A percentile compares a stretch with the other conserved stretches of the same genome.
These are phyloP conservation scores for Valencia hispanica DNA, from an alignment of 2,797 vertebrate species.

Conservation along the genomic window DNA sequence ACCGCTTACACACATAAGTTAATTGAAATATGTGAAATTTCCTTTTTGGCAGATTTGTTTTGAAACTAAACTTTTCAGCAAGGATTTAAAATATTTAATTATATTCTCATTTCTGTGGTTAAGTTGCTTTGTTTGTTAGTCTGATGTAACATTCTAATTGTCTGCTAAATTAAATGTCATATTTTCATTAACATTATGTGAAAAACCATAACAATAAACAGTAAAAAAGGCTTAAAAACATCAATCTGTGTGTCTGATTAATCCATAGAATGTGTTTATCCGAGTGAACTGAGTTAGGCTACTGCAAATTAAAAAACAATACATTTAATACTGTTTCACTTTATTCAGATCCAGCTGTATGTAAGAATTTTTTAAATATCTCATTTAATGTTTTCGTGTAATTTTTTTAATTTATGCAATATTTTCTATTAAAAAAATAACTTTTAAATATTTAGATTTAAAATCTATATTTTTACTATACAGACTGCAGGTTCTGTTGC, in stretches of 20 bases:
- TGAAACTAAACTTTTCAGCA: not conserved
- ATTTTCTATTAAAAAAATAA: too few relatives aligned
- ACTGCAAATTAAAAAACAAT: too few relatives aligned
- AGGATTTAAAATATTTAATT: not conserved
- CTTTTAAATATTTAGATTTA: too few relatives aligned
- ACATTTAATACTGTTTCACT: too few relatives aligned
- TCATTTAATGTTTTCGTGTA: too few relatives aligned
- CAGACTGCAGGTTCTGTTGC: too few relatives aligned
- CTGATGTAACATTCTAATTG: not conserved
- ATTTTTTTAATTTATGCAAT: too few relatives aligned
- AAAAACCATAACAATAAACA: not conserved
- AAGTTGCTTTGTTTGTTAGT: not conserved
- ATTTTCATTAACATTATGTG: not conserved
- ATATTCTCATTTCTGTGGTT: not conserved
- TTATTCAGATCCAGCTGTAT: not conserved
- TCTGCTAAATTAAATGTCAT: not conserved
- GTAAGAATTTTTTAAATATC: too few relatives aligned
- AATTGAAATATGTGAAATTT: not conserved
- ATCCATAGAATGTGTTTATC: not conserved
- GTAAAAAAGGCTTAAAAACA: not conserved
- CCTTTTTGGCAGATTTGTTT: not conserved
- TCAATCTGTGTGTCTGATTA: not conserved
- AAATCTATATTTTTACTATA: too few relatives aligned
- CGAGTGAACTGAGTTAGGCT: not conserved
- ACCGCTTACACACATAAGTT: too few relatives aligned